Percentiles rank a stretch among this genome's conserved stretches.
These are phyloP conservation scores for Denticeps clupeoides DNA, from an alignment of 2,797 vertebrate genomes.

Conservation along the genomic window DNA sequence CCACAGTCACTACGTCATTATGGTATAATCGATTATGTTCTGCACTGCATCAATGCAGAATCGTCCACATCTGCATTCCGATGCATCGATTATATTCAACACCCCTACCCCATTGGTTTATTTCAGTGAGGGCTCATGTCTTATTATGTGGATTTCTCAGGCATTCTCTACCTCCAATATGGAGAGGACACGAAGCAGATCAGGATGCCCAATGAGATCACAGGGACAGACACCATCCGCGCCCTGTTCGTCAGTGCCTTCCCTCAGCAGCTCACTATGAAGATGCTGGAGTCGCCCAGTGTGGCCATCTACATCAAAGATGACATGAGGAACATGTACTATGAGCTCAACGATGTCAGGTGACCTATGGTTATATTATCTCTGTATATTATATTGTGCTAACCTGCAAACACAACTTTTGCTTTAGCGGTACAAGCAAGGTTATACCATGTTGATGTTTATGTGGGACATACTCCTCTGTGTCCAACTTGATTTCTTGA, in stretches of 20 bases:
- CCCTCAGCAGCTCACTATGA: slow-evolving; percentile 91
- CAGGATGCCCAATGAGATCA: slow-evolving; percentile 96
- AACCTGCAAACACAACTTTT: too few species aligned
- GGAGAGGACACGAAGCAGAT: slow-evolving; percentile 92
- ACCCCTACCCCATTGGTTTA: slow-evolving; percentile 1
- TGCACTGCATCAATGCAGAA: too few species aligned
- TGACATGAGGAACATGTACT: slow-evolving; percentile 90
- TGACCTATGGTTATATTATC: too few species aligned
- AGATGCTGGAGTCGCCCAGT: slow-evolving; percentile 87
- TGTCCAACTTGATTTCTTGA: too few species aligned
- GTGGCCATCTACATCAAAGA: slow-evolving; percentile 94
- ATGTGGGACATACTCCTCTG: too few species aligned
- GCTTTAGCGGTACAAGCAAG: too few species aligned
- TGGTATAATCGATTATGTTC: too few species aligned
- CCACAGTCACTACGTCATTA: too few species aligned
- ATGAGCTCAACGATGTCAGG: slow-evolving; percentile 88
- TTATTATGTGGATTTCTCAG: slow-evolving; percentile 42
- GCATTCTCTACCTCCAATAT: slow-evolving; percentile 91
- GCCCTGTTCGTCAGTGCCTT: slow-evolving; percentile 98
- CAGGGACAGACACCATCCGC: slow-evolving; percentile 83
- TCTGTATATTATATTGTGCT: too few species aligned
- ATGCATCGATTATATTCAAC: background rate
- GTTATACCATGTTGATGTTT: too few species aligned
- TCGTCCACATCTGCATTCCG: too few species aligned
- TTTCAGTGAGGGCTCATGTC: too few species aligned